These are phyloP conservation scores for Trichogramma dendrolimi DNA, from an alignment of 2,888 invertebrate genomes.

Conservation along the genomic window DNA sequence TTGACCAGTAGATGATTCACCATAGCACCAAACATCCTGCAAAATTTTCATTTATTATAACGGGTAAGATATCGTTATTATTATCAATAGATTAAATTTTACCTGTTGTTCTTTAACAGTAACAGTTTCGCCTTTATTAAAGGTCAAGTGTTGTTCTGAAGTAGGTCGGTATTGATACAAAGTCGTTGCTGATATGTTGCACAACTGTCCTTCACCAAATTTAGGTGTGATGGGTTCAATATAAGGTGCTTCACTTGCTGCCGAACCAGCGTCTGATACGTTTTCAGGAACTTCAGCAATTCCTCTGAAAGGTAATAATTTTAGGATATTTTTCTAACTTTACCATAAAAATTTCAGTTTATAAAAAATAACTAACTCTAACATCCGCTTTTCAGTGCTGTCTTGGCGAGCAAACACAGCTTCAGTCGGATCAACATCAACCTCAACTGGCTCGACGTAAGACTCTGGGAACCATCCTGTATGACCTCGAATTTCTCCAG, in stretches of 20 bases:
- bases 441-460: constrained; percentile 77
- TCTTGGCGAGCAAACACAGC: constrained; percentile 51
- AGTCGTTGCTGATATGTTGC: constrained; percentile 54
- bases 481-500: constrained; percentile 84
- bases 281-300: constrained; percentile 72
- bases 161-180: constrained; percentile 61
- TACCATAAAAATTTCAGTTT: not conserved
- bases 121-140: constrained; percentile 61
- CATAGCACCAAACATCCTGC: constrained; percentile 64
- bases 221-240: constrained; percentile 45
- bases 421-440: constrained; percentile 43
- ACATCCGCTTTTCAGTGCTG: constrained; percentile 48
- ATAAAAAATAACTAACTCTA: constrained; percentile 54
- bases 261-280: constrained; percentile 54
- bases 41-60: constrained; percentile 13
- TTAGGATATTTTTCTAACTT: not conserved
- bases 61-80: not conserved
- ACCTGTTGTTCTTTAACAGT: constrained; percentile 59
- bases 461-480: constrained; percentile 97
- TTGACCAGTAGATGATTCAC: constrained; percentile 53
- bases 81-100: constrained; percentile 10
- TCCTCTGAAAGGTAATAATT: constrained; percentile 54
- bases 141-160: constrained; percentile 59
- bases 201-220: constrained; percentile 47
- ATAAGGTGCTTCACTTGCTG: constrained; percentile 45